Conservation (phyloP, 2,797 vertebrate genomes). For the Rallus crepitans region DNA sequence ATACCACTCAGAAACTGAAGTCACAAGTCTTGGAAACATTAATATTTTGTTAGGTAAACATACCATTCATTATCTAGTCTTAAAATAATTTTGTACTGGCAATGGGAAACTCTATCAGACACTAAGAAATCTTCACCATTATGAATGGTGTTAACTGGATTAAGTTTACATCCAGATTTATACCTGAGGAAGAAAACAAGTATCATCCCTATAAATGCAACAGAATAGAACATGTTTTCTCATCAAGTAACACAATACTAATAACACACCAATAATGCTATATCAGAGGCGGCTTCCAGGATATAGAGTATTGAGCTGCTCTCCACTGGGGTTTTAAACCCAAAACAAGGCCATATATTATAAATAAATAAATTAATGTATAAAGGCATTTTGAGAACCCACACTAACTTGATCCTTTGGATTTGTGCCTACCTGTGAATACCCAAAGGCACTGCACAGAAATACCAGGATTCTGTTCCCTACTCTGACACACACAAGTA, state of each 20-base stretch:
- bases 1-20: not conserved
- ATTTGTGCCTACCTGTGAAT: not conserved
- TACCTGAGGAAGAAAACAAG: not conserved
- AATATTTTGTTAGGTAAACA: not conserved
- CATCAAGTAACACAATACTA: not conserved
- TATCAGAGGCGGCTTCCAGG: not conserved
- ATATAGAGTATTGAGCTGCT: not conserved
- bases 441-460: not conserved
- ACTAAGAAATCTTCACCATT: not conserved
- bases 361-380: not conserved
- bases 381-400: not conserved
- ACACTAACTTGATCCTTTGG: fast-evolving
- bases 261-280: not conserved
- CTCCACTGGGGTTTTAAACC: not conserved
- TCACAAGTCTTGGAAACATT: not conserved
- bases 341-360: not conserved
- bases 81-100: not conserved
- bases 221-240: not conserved
- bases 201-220: not conserved
- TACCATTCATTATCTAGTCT: not conserved
- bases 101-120: not conserved
- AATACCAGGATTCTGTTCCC: not conserved
- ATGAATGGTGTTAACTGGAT: not conserved
- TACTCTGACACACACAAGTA: fast-evolving
- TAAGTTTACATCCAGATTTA: not conserved